Base-by-base conservation (phyloP, 2,888 invertebrate species). In the Brachyopa scutellaris region DNA sequence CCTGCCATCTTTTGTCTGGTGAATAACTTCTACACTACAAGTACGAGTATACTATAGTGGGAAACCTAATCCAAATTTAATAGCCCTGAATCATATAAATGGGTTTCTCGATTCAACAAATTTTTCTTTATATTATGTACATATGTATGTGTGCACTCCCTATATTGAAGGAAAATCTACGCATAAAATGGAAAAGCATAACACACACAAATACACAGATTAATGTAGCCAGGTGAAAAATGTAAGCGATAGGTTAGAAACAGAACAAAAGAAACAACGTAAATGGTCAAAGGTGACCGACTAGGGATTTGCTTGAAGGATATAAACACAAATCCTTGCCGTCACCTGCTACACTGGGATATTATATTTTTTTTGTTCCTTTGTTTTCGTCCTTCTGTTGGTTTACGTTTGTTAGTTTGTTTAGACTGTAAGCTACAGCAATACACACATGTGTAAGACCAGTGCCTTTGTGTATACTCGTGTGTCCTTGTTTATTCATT, bases 271-370 rank as follows among this genome's bases (percentile, higher is more conserved):
- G 45, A 21, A 59, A 23, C 40, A 51, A 61, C 17, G 59, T 51
- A 61, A 70, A 70, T 31, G 49, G 70, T 51, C 70, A 61, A 61
- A 59, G 61, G 51, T 47, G 59, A 57, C 69, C 59, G 51, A 21
- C 49, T 15, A 15, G 51, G 51, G 61, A 61, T 51, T 70, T 61
- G 23, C 15, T 21, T 40, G 0, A 17, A 15, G 49, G 51, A 61
- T 61, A 59, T 49, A 49, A 49, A 42, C 49, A 69, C 49, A 69
- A 49, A 69, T 59, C 69, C 19, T 69, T 69, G 6, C 47, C 29
- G 29, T 59, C 69, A 70, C 70, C 70, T 70, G 70, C 23, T 51
- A 61, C 70, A 59, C 15, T 33, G 19, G 29, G 9, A 49, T 59
- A 57, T 47, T 57, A 38, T 47, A 49, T 19, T 38, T 47, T 17